Percentiles rank a stretch among this genome's conserved stretches.
These are phyloP conservation scores for Tinea semifulvella DNA, from an alignment of 2,888 invertebrate species.

Conservation along the genomic window DNA sequence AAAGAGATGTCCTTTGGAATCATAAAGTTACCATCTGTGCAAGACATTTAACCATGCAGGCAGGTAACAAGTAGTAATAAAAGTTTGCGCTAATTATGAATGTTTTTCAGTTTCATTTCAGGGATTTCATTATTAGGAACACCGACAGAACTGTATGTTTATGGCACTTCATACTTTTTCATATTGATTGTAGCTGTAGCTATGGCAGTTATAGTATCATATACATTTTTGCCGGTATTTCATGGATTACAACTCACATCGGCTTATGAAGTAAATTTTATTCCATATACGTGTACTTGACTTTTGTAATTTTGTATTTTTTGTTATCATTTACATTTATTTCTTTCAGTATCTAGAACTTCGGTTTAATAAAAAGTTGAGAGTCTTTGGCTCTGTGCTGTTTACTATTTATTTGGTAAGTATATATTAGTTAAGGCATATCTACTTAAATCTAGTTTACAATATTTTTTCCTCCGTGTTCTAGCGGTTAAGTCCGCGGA, in stretches of 20 bases:
- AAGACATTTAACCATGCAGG: too few species aligned
- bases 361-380: conserved; percentile 71
- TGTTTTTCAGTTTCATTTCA: conserved; percentile 72
- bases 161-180: conserved; percentile 78
- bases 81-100: background rate
- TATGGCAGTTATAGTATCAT: conserved; percentile 69
- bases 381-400: conserved; percentile 72
- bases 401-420: conserved; percentile 73
- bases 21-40: too few species aligned
- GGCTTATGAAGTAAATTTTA: conserved; percentile 72
- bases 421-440: conserved; percentile 17
- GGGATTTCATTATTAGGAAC: conserved; percentile 81
- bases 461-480: too few species aligned
- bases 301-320: background rate
- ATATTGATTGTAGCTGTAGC: conserved; percentile 66
- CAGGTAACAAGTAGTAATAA: too few species aligned
- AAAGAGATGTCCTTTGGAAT: too few species aligned
- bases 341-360: conserved; percentile 69
- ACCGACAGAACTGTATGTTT: conserved; percentile 81
- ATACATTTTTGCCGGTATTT: conserved; percentile 74
- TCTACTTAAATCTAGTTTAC: background rate
- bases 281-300: background rate
- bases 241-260: conserved; percentile 76
- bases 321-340: conserved; percentile 3
- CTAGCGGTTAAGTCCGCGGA: too few species aligned